Base-by-base conservation (phyloP, 2,797 vertebrate species). In the Craterocephalus amniculus region DNA sequence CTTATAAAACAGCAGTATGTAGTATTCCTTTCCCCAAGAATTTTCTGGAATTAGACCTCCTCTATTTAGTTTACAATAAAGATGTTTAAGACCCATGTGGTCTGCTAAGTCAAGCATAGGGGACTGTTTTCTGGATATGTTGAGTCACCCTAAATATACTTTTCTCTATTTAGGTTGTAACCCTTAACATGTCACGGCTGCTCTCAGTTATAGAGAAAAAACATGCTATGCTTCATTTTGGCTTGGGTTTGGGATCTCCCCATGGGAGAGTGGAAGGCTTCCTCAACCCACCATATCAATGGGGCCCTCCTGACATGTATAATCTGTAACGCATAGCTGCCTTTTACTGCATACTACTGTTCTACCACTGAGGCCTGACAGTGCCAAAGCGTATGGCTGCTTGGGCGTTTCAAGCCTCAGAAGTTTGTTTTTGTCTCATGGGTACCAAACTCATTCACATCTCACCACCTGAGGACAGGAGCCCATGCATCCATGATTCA, bases 131-230 rank as follows among this genome's bases (percentile, higher is more conserved):
- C 69, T 81, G 88, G 86, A 89, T 80, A 92, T 86, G 84, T 88
- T 90, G 87, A 92, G 86, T 91, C 84, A 90, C 83, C 79, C 84
- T 71, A 88, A 91, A 93, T 88, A 89, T 82, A 89, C 84, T 91
- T 67, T 63, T 78, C 77, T 85, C 88, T 88, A 89, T 87, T 91
- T 91, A 64, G 56, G 91, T 85, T 82, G 62, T 89, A 85, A 77
- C 54, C 64, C 79, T 89, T 83, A 85, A 90, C 83, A 84, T 91
- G 87, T 92, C 75, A 89, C 63, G 75, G 81, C 83, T 84, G 78
- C 90, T 91, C 79, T 84, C 66, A 77, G 70, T 85, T 88, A 81
- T 81, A 79, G 83, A 85, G 79, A 83, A 93, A 93, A 89, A 87
- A 81, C 84, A 51, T 4, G 86, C 81, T 87, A 84, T 75, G 72